Evolutionary conservation across 2,797 vertebrate species (phyloP).

Genomic region (Octomys mimax): DNA sequence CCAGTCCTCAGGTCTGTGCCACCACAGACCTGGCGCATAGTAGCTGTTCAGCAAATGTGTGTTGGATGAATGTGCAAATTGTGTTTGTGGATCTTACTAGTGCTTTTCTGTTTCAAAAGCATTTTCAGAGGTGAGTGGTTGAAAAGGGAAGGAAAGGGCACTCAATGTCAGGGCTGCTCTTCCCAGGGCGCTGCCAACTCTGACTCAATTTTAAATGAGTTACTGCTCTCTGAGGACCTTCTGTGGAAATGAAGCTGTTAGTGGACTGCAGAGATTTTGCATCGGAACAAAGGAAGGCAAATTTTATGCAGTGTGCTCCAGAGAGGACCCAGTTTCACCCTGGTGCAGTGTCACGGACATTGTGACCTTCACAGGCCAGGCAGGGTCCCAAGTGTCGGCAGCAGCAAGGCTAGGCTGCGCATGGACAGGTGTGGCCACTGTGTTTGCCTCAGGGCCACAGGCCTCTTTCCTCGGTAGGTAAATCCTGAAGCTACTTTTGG

Average conservation of each 20-base stretch:
- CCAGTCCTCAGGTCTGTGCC: accelerated
- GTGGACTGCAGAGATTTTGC: neutral
- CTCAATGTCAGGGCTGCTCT: neutral
- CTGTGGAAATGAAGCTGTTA: neutral
- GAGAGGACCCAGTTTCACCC: neutral
- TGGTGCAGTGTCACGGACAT: neutral
- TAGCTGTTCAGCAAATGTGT: neutral
- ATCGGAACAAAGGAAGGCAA: neutral
- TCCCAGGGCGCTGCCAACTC: neutral
- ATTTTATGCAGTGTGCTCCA: neutral
- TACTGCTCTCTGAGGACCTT: neutral
- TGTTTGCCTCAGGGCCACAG: neutral
- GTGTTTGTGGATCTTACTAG: neutral
- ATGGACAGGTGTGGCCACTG: neutral
- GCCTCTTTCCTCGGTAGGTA: neutral
- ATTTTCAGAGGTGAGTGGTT: neutral
- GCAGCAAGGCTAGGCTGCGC: neutral
- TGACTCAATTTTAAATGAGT: conserved; percentile 10
- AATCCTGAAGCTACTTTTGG: neutral
- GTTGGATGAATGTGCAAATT: neutral
- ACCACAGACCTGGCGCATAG: neutral
- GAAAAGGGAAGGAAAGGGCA: neutral
- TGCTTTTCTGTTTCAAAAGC: neutral
- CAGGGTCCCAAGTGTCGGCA: neutral
- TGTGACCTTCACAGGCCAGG: no score